Conservation (phyloP, 2,888 invertebrate genomes). For the Pterostichus madidus region DNA sequence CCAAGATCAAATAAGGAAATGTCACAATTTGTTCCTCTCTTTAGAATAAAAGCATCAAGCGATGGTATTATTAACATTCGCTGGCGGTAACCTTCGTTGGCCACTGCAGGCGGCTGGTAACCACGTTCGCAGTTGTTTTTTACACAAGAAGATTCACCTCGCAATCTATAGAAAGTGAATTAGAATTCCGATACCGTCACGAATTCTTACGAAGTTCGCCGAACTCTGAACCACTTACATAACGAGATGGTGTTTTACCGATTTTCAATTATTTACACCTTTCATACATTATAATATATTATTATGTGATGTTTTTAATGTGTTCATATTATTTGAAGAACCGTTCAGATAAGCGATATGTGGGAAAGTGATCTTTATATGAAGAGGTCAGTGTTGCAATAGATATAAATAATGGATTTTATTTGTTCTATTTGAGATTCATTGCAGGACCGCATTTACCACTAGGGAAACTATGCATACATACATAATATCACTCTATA, state of each 20-base stretch:
- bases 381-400: background rate
- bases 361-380: slow-evolving; percentile 52
- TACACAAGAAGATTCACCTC: slow-evolving; percentile 59
- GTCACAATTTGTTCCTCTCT: slow-evolving; percentile 12
- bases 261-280: slow-evolving; percentile 45
- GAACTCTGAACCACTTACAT: slow-evolving; percentile 52
- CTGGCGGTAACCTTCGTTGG: slow-evolving; percentile 27
- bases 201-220: slow-evolving; percentile 62
- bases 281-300: slow-evolving; percentile 2
- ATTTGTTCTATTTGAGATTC: slow-evolving; percentile 21
- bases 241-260: slow-evolving; percentile 35
- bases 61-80: slow-evolving; percentile 24
- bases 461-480: background rate
- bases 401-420: slow-evolving; percentile 32
- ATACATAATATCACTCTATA: background rate
- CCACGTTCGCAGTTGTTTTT: slow-evolving; percentile 33
- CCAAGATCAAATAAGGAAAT: slow-evolving; percentile 39
- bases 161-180: slow-evolving; percentile 65
- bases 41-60: slow-evolving; percentile 23
- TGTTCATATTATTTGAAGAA: background rate
- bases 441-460: background rate
- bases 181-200: slow-evolving; percentile 60
- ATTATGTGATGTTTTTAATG: slow-evolving; percentile 17
- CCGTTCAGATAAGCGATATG: background rate
- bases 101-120: slow-evolving; percentile 32